phyloP scores from a whole-genome alignment of 2,797 vertebrate genomes.

The Alfaro cultratus region DNA sequence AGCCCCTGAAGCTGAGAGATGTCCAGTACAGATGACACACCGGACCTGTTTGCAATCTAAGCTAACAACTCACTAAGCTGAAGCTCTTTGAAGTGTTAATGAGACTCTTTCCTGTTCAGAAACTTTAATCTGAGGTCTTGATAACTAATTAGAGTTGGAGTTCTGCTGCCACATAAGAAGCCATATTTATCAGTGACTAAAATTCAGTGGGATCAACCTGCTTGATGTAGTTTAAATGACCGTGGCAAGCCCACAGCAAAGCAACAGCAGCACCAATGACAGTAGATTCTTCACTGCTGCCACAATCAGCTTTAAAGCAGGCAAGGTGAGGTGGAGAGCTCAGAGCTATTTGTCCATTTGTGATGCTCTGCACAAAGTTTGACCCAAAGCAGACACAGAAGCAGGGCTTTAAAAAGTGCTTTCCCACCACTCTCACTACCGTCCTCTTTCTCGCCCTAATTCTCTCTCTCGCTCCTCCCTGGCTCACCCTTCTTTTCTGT shows the following conservation, averaged over 20 bases:
- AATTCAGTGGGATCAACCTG: conserved; percentile 10
- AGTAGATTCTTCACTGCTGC: conserved; percentile 39
- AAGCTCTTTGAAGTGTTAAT: background rate
- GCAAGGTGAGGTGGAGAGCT: conserved; percentile 55
- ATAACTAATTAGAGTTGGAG: background rate
- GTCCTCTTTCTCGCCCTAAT: conserved; percentile 70
- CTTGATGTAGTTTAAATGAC: conserved; percentile 42
- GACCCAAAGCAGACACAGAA: conserved; percentile 65
- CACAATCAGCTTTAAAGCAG: conserved; percentile 32
- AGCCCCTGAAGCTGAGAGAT: background rate
- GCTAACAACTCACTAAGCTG: background rate
- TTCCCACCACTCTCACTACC: conserved; percentile 66
- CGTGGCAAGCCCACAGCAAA: conserved; percentile 23
- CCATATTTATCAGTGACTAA: background rate
- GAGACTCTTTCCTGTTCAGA: background rate
- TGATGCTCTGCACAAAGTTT: conserved; percentile 59
- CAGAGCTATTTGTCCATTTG: conserved; percentile 65
- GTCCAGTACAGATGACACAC: background rate
- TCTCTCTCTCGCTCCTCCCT: conserved; percentile 68
- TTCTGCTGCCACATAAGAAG: background rate
- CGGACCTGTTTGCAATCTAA: background rate
- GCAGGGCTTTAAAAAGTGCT: conserved; percentile 69
- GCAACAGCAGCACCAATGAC: conserved; percentile 42
- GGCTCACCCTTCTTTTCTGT: conserved; percentile 62
- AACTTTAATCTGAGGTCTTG: background rate